Conservation (phyloP, 2,888 invertebrate genomes). For the Standfussiana lucernea region DNA sequence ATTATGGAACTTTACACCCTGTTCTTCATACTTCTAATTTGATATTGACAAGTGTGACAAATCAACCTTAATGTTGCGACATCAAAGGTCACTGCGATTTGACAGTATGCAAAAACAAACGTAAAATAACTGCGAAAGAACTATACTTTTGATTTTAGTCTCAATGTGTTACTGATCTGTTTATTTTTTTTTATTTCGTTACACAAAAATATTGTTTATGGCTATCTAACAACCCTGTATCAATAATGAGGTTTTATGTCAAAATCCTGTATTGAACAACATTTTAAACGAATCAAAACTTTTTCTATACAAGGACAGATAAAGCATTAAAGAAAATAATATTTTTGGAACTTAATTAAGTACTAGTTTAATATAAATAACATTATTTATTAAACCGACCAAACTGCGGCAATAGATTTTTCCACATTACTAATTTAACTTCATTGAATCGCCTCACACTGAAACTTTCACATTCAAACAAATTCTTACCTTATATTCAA, state of each 20-base stretch:
- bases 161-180: constrained; percentile 9
- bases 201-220: constrained; percentile 69
- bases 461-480: neutral
- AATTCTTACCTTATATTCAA: neutral
- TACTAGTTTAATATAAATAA: neutral
- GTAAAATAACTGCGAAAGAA: neutral
- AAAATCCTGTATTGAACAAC: constrained; percentile 50
- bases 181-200: constrained; percentile 46
- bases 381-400: neutral
- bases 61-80: neutral
- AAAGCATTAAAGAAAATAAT: neutral
- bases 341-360: neutral
- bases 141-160: constrained; percentile 12
- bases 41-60: neutral
- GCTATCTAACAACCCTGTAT: constrained; percentile 86
- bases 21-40: neutral
- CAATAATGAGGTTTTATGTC: constrained; percentile 74
- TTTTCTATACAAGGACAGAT: neutral
- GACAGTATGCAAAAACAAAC: neutral
- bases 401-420: neutral
- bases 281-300: constrained; percentile 37
- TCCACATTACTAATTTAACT: neutral
- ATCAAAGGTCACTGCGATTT: neutral
- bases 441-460: neutral
- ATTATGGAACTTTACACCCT: neutral